These are phyloP conservation scores for Eonycteris spelaea DNA, from an alignment of 2,113 vertebrate species.

Conservation along the genomic window DNA sequence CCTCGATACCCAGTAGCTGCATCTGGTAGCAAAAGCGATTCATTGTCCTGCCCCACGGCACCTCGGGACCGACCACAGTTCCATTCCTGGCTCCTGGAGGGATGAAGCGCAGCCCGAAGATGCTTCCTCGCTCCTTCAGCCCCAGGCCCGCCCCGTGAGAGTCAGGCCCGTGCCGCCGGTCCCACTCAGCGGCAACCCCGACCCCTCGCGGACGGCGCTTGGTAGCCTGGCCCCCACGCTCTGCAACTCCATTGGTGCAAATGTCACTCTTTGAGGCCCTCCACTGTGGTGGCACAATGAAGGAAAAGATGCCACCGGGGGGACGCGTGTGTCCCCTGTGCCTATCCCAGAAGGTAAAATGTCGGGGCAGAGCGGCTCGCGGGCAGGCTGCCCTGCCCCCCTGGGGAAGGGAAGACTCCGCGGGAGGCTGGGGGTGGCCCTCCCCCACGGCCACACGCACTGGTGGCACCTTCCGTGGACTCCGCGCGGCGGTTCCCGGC, in stretches of 20 bases:
- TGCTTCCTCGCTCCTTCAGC: background rate
- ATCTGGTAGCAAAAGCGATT: background rate
- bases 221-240: background rate
- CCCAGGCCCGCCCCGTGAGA: background rate
- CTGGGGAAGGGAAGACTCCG: background rate
- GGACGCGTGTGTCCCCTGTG: background rate
- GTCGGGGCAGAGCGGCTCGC: background rate
- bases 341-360: background rate
- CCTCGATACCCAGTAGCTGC: rapidly evolving
- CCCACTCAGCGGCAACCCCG: rapidly evolving
- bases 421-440: background rate
- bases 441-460: background rate
- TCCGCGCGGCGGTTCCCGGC: background rate
- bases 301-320: background rate
- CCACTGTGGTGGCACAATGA: background rate
- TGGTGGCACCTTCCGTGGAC: background rate
- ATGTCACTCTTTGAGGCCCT: background rate
- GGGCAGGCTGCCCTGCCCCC: background rate
- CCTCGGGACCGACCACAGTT: background rate
- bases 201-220: background rate
- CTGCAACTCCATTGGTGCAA: background rate
- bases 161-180: rapidly evolving
- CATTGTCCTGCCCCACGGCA: background rate
- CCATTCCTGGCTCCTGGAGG: background rate
- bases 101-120: background rate